Percentiles rank a stretch among this genome's conserved stretches.
These are phyloP conservation scores for Cardinalis cardinalis DNA, from an alignment of 2,113 vertebrate genomes.

Conservation along the genomic window DNA sequence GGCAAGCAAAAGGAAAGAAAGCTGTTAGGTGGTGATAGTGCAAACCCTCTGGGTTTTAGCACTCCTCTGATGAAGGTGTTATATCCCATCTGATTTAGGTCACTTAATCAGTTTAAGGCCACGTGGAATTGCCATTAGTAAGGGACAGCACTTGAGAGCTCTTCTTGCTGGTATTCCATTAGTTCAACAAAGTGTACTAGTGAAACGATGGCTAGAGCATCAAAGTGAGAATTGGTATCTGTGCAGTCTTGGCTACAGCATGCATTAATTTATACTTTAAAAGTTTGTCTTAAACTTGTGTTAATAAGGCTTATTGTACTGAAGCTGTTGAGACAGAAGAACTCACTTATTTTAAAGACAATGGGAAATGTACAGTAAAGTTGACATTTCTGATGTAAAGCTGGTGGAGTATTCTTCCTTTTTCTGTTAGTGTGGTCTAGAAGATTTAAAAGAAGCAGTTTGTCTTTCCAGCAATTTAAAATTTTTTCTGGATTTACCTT, in stretches of 20 bases:
- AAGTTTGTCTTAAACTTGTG: background rate
- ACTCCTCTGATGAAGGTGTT: background rate
- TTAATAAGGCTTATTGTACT: background rate
- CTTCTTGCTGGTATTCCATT: background rate
- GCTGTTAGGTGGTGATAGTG: background rate
- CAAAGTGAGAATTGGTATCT: background rate
- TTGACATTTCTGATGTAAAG: background rate
- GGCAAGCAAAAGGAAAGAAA: background rate
- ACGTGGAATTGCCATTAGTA: background rate
- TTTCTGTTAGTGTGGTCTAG: background rate
- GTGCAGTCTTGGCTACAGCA: background rate
- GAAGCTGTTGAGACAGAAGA: background rate
- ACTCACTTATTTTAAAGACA: background rate
- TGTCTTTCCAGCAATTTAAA: background rate
- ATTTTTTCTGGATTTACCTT: background rate
- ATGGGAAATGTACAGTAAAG: background rate
- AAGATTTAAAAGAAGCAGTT: background rate
- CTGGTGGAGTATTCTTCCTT: background rate
- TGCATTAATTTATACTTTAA: background rate
- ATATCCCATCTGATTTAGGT: background rate
- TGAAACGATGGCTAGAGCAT: background rate
- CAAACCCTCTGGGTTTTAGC: accelerated
- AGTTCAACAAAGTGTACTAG: background rate
- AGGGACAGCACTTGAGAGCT: background rate
- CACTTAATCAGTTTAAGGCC: conserved; percentile 6